Evolutionary conservation across 30 jellyfish, hydroid and myxozoan species (phyloP).

Genomic region (Aurelia sp.): DNA sequence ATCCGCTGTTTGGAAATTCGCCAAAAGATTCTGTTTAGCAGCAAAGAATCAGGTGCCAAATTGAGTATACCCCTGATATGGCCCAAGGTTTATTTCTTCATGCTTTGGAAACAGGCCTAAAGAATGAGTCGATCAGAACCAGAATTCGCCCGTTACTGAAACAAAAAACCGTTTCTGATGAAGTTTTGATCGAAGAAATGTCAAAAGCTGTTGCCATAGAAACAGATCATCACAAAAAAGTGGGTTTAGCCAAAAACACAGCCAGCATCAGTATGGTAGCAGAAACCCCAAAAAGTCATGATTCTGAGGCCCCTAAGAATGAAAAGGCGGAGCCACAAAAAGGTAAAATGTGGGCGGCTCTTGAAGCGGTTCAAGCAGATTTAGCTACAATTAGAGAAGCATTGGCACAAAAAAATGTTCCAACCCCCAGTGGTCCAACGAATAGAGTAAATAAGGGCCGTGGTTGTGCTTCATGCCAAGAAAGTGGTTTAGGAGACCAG

Average conservation of each 20-base stretch:
- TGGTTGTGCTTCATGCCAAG: slow-evolving; percentile 37
- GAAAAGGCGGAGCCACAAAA: slow-evolving; percentile 23
- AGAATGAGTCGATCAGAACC: slow-evolving; percentile 9
- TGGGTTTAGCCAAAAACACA: slow-evolving; percentile 36
- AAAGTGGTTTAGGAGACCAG: slow-evolving; percentile 4
- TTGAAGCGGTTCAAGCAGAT: slow-evolving; percentile 15
- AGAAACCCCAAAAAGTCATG: slow-evolving; percentile 14
- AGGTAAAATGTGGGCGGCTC: slow-evolving; percentile 27
- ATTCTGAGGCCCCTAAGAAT: not conserved
- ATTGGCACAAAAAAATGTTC: not conserved
- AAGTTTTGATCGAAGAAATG: slow-evolving; percentile 24
- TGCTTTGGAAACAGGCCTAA: slow-evolving; percentile 49
- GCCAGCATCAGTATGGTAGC: slow-evolving; percentile 29
- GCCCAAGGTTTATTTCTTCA: slow-evolving; percentile 47
- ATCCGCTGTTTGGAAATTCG: slow-evolving; percentile 30
- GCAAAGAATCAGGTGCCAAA: slow-evolving; percentile 54
- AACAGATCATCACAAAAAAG: slow-evolving; percentile 24
- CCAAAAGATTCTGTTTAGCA: not conserved
- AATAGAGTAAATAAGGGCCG: not conserved
- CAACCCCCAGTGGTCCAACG: not conserved
- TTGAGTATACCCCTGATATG: slow-evolving; percentile 45
- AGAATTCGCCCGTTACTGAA: slow-evolving; percentile 22
- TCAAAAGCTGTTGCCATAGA: slow-evolving; percentile 51
- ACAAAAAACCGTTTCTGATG: slow-evolving; percentile 38
- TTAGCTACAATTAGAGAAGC: not conserved